Conservation (phyloP, 2,797 vertebrate genomes). For the Acanthopagrus latus region DNA sequence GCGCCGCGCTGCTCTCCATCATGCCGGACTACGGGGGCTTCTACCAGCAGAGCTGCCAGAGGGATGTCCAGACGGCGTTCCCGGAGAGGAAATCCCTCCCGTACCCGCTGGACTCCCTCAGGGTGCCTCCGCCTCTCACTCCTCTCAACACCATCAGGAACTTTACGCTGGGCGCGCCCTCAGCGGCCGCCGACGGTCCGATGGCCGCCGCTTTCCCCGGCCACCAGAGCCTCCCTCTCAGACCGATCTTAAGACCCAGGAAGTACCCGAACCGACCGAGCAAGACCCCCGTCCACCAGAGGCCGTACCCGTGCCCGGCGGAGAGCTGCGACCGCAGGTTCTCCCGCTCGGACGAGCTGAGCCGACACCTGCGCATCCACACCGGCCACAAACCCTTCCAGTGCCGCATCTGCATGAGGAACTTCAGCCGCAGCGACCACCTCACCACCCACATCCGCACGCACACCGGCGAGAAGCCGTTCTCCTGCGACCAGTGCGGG, state of each 20-base stretch:
- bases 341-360: constrained; percentile 93
- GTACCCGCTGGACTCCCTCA: constrained; percentile 89
- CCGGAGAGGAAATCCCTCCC: constrained; percentile 91
- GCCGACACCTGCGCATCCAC: constrained; percentile 93
- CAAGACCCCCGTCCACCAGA: constrained; percentile 93
- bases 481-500: constrained; percentile 92
- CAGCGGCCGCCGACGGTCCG: constrained; percentile 74
- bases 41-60: constrained; percentile 90
- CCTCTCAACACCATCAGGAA: constrained; percentile 96
- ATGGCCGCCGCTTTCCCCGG: constrained; percentile 82
- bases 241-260: constrained; percentile 91
- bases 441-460: constrained; percentile 94
- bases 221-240: constrained; percentile 89
- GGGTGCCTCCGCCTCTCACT: constrained; percentile 92
- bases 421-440: constrained; percentile 94
- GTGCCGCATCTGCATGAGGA: constrained; percentile 94
- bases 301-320: constrained; percentile 93
- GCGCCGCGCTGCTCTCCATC: constrained; percentile 89
- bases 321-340: constrained; percentile 95
- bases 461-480: constrained; percentile 94
- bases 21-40: constrained; percentile 92
- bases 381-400: constrained; percentile 95
- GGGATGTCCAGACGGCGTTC: constrained; percentile 85
- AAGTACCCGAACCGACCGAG: constrained; percentile 94
- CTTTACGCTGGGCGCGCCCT: constrained; percentile 89